phyloP scores from a whole-genome alignment of 2,888 invertebrate species.

The Dione vanillae region DNA sequence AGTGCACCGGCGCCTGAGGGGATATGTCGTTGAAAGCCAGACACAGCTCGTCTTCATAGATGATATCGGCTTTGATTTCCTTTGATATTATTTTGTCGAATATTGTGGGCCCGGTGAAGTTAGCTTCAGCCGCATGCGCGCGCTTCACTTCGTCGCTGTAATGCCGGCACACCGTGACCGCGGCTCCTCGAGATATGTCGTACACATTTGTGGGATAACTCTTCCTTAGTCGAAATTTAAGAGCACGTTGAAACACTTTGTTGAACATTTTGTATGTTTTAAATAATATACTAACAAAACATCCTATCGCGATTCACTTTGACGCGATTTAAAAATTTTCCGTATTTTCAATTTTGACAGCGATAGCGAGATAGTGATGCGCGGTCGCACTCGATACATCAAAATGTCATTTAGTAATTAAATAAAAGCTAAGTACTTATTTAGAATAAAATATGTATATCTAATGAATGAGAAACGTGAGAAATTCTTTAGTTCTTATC shows the following conservation, averaged over 20 bases:
- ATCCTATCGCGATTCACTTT: constrained; percentile 15
- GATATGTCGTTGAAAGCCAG: constrained; percentile 91
- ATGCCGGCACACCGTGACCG: constrained; percentile 68
- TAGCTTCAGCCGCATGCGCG: constrained; percentile 66
- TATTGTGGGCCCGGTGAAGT: constrained; percentile 83
- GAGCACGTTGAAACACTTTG: constrained; percentile 77
- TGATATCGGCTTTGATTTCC: constrained; percentile 91
- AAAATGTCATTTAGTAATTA: too few relatives aligned
- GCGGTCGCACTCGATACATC: neutral
- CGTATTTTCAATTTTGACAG: constrained; percentile 23
- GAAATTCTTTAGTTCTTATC: too few relatives aligned
- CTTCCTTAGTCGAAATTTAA: constrained; percentile 75
- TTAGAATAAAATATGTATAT: too few relatives aligned
- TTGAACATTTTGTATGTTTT: constrained; percentile 69
- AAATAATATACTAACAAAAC: constrained; percentile 13
- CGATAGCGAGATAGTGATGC: neutral
- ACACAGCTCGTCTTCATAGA: constrained; percentile 92
- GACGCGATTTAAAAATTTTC: constrained; percentile 29
- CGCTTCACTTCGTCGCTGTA: constrained; percentile 76
- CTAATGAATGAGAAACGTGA: too few relatives aligned
- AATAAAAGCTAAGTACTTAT: too few relatives aligned
- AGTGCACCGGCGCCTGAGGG: constrained; percentile 93
- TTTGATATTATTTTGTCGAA: constrained; percentile 91
- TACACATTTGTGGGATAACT: constrained; percentile 79
- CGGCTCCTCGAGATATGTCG: constrained; percentile 72